Evolutionary conservation across 2,113 vertebrate species (phyloP).

Genomic region (Pantherophis guttatus): DNA sequence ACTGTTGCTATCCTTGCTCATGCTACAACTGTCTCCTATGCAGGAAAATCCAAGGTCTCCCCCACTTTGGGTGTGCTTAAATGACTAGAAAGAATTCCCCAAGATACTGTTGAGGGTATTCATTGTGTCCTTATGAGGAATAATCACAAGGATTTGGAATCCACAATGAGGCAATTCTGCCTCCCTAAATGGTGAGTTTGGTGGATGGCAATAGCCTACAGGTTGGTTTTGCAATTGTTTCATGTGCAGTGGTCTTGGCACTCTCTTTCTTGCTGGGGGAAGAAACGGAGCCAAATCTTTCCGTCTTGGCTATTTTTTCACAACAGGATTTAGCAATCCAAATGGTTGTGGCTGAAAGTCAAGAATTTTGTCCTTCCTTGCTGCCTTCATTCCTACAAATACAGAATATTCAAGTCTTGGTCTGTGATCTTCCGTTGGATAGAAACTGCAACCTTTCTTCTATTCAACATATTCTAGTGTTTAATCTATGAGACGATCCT

Average conservation of each 20-base stretch:
- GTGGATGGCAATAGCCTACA: neutral
- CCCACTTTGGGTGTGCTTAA: neutral
- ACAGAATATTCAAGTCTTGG: neutral
- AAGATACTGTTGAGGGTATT: neutral
- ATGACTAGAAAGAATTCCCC: no score
- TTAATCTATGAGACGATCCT: neutral
- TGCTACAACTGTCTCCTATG: neutral
- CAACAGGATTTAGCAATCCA: neutral
- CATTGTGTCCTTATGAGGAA: neutral
- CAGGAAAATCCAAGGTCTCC: neutral
- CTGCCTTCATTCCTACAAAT: neutral
- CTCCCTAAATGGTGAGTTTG: neutral
- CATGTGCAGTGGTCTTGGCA: neutral
- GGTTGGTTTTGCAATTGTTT: conserved; percentile 25
- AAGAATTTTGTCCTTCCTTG: neutral
- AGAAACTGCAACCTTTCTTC: neutral
- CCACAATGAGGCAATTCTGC: neutral
- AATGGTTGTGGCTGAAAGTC: neutral
- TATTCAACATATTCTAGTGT: neutral
- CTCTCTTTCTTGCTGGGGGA: neutral
- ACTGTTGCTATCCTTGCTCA: neutral
- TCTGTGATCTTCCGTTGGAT: neutral
- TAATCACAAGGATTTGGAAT: neutral
- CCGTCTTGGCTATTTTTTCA: neutral
- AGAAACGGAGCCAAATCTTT: conserved; percentile 15